Conservation (phyloP, 1,140 invertebrate genomes). For the Drosophila funebris region DNA sequence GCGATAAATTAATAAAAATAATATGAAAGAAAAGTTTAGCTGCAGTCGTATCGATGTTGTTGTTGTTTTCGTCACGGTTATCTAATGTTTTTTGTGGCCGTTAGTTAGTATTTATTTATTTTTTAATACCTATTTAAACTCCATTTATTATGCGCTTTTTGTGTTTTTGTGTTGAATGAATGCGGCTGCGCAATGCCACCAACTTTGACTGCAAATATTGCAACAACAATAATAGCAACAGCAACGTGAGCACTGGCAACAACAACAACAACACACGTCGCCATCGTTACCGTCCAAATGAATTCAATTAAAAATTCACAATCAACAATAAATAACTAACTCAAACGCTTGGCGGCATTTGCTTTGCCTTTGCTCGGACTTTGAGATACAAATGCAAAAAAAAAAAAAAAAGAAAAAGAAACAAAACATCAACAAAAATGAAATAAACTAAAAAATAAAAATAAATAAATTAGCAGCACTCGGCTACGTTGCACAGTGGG, state of each 20-base stretch:
- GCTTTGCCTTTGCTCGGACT: constrained; percentile 42
- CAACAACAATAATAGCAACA: neutral
- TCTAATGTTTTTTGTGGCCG: constrained; percentile 30
- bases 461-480: constrained; percentile 28
- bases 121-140: constrained; percentile 13
- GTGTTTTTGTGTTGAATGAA: constrained; percentile 1
- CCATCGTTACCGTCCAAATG: constrained; percentile 43
- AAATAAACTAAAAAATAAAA: constrained; percentile 40
- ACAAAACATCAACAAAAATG: constrained; percentile 14
- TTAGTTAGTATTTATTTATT: constrained; percentile 23
- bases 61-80: constrained; percentile 66
- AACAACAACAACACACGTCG: constrained; percentile 9
- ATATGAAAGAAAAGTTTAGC: constrained; percentile 57
- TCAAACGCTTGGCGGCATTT: constrained; percentile 48
- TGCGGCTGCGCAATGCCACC: constrained; percentile 37
- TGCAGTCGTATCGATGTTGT: constrained; percentile 21
- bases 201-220: constrained; percentile 49
- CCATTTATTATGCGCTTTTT: neutral
- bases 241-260: neutral
- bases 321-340: constrained; percentile 64
- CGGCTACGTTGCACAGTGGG: constrained; percentile 50
- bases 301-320: constrained; percentile 75
- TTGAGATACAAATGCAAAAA: constrained; percentile 52
- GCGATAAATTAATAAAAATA: constrained; percentile 49
- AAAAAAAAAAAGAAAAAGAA: constrained; percentile 21